Evolutionary conservation across 2,797 vertebrate species (phyloP), one percentile per base, ranked within the genome.

Genomic region (Schizothorax lantsangensis): DNA sequence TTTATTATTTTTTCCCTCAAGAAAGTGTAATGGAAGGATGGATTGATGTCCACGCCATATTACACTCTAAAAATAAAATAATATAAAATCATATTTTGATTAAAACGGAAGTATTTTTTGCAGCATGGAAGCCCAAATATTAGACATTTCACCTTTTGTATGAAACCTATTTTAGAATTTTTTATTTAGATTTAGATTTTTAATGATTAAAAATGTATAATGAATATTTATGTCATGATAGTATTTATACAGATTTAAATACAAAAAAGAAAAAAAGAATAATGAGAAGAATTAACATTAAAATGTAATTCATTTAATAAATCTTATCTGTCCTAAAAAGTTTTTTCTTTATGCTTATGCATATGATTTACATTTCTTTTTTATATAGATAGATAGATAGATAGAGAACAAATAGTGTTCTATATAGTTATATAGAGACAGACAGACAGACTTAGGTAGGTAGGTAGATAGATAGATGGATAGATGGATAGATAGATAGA

Each of bases 361-460:
- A 26, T 62, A 26, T 62, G n/a, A 45, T 47, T 49, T 49, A 0
- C 19, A 30, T 75, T 19, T 15, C 0, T 74, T 15, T 5, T 0
- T 26, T 30, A 26, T 10, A 43, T 45, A 19, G 43, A 30, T 38
- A 21, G 33, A 36, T 38, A 38, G 8, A 36, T 6, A 14, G 62
- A 33, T 33, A 8, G 30, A 30, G 30, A 30, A 30, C 30, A 30
- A 30, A 30, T n/a, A n/a, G n/a, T n/a, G n/a, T n/a, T n/a, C n/a
- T 30, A 30, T 30, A 30, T 30, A 30, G n/a, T n/a, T 3, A 30
- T 26, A 33, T 7, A 17, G 40, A 1, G 14, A 52, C 0, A 17
- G 14, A 17, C 0, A 49, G 49, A 52, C 0, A 17, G 15, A 52
- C 0, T 19, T 15, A 3, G 14, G 3, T 33, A 33, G 26, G 30